phyloP scores from a whole-genome alignment of 1,140 invertebrate genomes.

The Radopholus similis region DNA sequence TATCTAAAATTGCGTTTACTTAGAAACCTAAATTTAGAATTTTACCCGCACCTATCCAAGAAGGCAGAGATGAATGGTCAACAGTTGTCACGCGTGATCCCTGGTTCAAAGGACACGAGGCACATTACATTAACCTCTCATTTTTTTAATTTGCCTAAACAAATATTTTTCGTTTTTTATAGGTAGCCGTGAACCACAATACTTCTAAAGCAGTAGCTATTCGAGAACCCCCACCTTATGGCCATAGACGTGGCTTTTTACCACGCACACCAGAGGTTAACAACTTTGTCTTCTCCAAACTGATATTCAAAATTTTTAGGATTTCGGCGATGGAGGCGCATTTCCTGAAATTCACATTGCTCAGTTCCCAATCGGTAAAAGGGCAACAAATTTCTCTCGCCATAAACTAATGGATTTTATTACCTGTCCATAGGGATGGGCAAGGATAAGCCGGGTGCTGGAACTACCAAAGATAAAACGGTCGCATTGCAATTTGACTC shows the following conservation, averaged over 20 bases:
- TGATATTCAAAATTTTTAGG: slow-evolving; percentile 63
- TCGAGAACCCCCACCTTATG: slow-evolving; percentile 77
- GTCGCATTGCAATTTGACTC: slow-evolving; percentile 88
- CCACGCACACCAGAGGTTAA: slow-evolving; percentile 77
- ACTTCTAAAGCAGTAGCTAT: slow-evolving; percentile 29
- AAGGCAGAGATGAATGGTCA: slow-evolving; percentile 17
- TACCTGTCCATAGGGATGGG: slow-evolving; percentile 58
- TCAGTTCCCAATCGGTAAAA: slow-evolving; percentile 86
- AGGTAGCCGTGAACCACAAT: not conserved
- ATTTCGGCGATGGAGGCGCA: slow-evolving; percentile 90
- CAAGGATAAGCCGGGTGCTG: slow-evolving; percentile 63
- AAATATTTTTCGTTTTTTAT: slow-evolving; percentile 12
- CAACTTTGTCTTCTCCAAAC: not conserved
- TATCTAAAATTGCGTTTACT: not conserved
- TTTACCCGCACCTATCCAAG: slow-evolving; percentile 24
- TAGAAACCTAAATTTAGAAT: slow-evolving; percentile 25
- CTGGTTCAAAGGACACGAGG: slow-evolving; percentile 51
- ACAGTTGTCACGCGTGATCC: slow-evolving; percentile 45
- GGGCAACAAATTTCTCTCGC: slow-evolving; percentile 16
- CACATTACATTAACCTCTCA: too few relatives aligned
- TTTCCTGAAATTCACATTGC: slow-evolving; percentile 96
- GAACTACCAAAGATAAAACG: slow-evolving; percentile 73
- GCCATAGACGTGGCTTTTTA: slow-evolving; percentile 87
- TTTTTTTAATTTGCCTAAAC: too few relatives aligned
- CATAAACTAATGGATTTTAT: not conserved